Percentiles rank a stretch among this genome's conserved stretches.
Conservation (phyloP, 2,113 vertebrate species). For the Passer domesticus region DNA sequence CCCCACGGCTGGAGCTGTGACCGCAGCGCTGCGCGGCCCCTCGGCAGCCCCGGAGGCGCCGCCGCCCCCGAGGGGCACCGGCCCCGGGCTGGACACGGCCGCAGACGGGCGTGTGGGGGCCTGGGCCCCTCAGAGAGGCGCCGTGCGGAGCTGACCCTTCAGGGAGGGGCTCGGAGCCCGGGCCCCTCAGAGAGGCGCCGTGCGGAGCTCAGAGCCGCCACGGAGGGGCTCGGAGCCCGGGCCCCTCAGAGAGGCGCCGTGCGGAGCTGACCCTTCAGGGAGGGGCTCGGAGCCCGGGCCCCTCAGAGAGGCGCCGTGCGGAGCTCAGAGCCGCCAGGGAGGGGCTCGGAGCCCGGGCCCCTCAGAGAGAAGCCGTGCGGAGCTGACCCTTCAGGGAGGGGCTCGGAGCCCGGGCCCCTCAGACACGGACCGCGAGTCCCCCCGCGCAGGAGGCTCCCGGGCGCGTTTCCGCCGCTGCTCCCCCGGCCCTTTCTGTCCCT, state of each 20-base stretch:
- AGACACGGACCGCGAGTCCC: rapidly evolving
- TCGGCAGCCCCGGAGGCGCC: background rate
- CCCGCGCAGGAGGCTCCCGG: rapidly evolving
- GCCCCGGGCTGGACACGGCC: background rate
- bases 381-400: background rate
- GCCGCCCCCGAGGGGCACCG: too few species aligned
- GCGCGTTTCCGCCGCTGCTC: rapidly evolving
- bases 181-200: background rate
- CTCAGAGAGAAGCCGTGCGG: background rate
- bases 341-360: too few species aligned
- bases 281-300: too few species aligned
- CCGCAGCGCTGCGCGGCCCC: too few species aligned
- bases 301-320: background rate
- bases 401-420: background rate
- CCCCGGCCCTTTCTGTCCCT: background rate
- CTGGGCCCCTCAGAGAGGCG: background rate
- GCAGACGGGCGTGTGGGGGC: too few species aligned
- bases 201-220: too few species aligned
- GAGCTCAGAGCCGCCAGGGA: background rate
- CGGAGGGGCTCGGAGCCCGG: background rate
- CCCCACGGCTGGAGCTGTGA: rapidly evolving
- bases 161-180: too few species aligned
- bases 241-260: background rate
- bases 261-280: background rate
- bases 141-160: background rate